Base-by-base conservation (phyloP, 1,140 invertebrate species). In the Drosophila paulistorum region DNA sequence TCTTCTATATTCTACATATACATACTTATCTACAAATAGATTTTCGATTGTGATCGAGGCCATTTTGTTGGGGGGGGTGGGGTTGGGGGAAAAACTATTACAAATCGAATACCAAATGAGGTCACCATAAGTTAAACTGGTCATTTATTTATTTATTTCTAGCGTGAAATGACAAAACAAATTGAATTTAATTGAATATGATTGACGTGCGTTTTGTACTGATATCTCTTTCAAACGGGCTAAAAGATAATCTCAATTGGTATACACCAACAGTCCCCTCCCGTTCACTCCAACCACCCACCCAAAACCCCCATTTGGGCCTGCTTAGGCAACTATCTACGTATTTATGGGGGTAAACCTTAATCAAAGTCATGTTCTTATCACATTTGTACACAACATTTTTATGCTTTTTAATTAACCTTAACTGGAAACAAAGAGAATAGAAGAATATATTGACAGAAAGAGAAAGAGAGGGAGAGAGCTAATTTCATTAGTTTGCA, bases 111-210 rank as follows among this genome's bases (percentile, higher is more conserved):
- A 9, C 33, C 33, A 45, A 76, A 76, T 74, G 66, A 76, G 75
- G 79, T 65, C 80, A 83, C 68, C 67, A 48, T 20, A 48, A 55
- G 51, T 51, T 60, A 59, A 61, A 64, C 63, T 71, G 68, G 66
- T 55, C 69, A 71, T 65, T 86, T 82, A 87, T 79, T 73, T 77
- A 65, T 75, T 73, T 68, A 68, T 59, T 75, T 86, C 54, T 86
- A 70, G 82, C 82, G 79, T 86, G 65, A 82, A 85, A 81, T 65
- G 68, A 77, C 51, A 41, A 62, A 78, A n/a, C 65, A 77, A 75
- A 85, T 82, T 86, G 59, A 60, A 57, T 79, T 71, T 86, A 79
- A 86, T 86, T 79, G 79, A 71, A 79, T 87, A 82, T 82, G 75
- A 87, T 86, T 82, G 71, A 78, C 54, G 71, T 76, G 30, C 41